Base-by-base conservation (phyloP, 1,140 invertebrate species). In the Drosophila parabipectinata region DNA sequence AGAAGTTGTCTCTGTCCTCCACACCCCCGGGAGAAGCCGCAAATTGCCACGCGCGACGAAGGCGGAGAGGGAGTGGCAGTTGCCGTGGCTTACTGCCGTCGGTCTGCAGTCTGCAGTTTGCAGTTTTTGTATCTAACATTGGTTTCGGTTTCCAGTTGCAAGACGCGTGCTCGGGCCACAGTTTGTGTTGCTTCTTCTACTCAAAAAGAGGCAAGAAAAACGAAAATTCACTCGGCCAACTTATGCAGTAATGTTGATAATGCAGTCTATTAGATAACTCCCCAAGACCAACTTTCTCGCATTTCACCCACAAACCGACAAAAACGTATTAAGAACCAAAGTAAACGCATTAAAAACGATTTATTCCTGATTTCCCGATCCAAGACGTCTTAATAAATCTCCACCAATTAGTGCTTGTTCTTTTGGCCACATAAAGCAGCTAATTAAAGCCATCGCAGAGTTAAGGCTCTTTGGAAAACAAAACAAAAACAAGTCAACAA, bases 41-140 rank as follows among this genome's bases (percentile, higher is more conserved):
- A 78, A 77, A 77, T 78, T 72, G 73, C 75, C 75, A 78, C 75
- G 73, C 75, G 75, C 57, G 52, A 32, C 21, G 26, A 37, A 47
- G 54, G 21, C 39, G 57, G 34, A 14, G 12, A 18, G 4, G 56
- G n/a, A 8, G 41, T 10, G 28, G 26, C 5, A 37, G 15, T 3
- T n/a, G 39, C 41, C 26, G 37, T 21, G 37, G 37, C 51, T 55
- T 71, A 77, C 24, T 69, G 73, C 73, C 59, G 9, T 44, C 51
- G 18, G 1, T 44, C 3, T 45, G 63, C 26, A 12, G n/a, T 10
- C 15, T 15, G 26, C 26, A 6, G 26, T 28, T 28, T 28, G 26
- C 26, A 28, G 26, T 14, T 15, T 51, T 6, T 7, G 28, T 15
- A 4, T 5, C 18, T 28, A 28, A 44, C 12, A 37, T 12, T 37